phyloP scores from a whole-genome alignment of 1,140 invertebrate genomes.

The Propsilocerus akamusi region DNA sequence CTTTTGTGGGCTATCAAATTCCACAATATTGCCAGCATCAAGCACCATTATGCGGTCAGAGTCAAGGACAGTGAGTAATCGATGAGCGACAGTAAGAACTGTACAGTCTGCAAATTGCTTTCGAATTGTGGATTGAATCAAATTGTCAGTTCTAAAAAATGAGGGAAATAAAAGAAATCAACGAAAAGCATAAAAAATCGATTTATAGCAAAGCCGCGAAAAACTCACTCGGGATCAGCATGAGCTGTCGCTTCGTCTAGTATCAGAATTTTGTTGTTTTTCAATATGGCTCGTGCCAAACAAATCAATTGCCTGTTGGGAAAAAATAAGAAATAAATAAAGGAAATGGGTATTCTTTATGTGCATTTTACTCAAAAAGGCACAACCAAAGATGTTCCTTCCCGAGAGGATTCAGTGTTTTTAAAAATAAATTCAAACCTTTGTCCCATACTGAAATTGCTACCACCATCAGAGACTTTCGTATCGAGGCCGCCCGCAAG shows the following conservation, averaged over 20 bases:
- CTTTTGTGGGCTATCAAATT: slow-evolving; percentile 51
- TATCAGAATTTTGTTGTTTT: slow-evolving; percentile 34
- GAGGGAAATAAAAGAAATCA: slow-evolving; percentile 26
- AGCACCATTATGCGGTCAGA: slow-evolving; percentile 39
- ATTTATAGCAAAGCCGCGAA: slow-evolving; percentile 30
- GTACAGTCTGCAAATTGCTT: slow-evolving; percentile 35
- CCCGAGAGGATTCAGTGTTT: too few relatives aligned
- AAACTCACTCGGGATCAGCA: slow-evolving; percentile 31
- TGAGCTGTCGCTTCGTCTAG: slow-evolving; percentile 41
- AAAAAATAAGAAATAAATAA: not conserved
- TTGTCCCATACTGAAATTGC: slow-evolving; percentile 54
- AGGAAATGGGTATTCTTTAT: not conserved
- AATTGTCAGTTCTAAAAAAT: slow-evolving; percentile 30
- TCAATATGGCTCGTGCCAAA: slow-evolving; percentile 31
- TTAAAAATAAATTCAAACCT: slow-evolving; percentile 12
- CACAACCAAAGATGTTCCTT: too few relatives aligned
- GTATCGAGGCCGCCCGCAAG: slow-evolving; percentile 35
- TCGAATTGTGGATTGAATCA: slow-evolving; percentile 37
- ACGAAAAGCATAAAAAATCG: slow-evolving; percentile 30
- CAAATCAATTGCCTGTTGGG: slow-evolving; percentile 29
- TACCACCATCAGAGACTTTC: slow-evolving; percentile 35
- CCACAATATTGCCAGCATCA: slow-evolving; percentile 37
- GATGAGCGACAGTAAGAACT: slow-evolving; percentile 55
- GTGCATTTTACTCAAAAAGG: not conserved
- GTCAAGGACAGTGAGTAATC: slow-evolving; percentile 43